Base-by-base conservation (phyloP, 2,113 vertebrate genomes). In the Lamprotornis superbus region DNA sequence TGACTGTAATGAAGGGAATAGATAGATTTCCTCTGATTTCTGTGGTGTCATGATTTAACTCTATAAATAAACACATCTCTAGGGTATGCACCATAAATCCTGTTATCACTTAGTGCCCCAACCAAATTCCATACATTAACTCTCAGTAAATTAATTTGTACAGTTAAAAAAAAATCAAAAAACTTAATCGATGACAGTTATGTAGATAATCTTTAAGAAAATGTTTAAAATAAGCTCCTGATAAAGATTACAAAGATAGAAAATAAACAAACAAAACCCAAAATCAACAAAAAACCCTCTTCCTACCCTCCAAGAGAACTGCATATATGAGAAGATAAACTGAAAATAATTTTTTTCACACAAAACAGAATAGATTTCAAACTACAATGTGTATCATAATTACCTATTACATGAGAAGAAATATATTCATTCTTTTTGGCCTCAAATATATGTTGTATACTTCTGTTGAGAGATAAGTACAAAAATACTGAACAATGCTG, bases 301-400 rank as follows among this genome's bases (percentile, higher is more conserved):
- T 53, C 17, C 11, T 40, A 35, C 5, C 20, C 9, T 6, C 5
- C 7, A 68, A 44, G 9, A 80, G 11, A 90, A 70, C 7, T 57
- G 7, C 3, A 10, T 65, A 59, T 20, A 27, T 30, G 15, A 88
- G 33, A 24, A 73, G 4, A 16, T 15, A 86, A 90, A 60, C 4
- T 40, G 79, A 42, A 86, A 94, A 83, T 52, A 59, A 74, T 74
- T 85, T 82, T 4, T 82, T 86, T 71, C 39, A 67, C 30, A 59
- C 2, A 83, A 69, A 94, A 25, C 14, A 74, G 27, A 67, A 73
- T 31, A 63, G 8, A 44, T 55, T 44, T 81, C 15, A 59, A 81
- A 33, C 15, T 64, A 27, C 35, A 52, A 67, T 16, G 10, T 67
- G 39, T 21, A 74, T 13, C 17, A 77, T 49, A 37, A 42, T 87